Evolutionary conservation across 2,113 vertebrate genomes (phyloP).

Genomic region (Montifringilla adamsi): DNA sequence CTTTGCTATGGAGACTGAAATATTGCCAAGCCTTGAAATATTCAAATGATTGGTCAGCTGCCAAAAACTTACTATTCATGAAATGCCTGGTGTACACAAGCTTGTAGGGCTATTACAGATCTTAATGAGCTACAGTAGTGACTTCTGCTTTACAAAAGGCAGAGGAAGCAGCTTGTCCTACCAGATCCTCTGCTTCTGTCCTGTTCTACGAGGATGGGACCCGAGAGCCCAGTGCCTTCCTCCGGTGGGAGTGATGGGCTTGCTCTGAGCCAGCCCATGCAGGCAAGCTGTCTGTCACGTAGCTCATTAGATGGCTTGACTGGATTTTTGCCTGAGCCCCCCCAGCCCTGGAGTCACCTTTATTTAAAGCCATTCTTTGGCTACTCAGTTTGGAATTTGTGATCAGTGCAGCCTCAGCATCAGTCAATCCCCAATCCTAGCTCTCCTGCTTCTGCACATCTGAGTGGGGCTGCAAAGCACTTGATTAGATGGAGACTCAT

Average conservation of each 20-base stretch:
- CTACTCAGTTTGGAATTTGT: not conserved
- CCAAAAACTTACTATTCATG: slow-evolving; percentile 58
- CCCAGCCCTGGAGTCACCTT: not conserved
- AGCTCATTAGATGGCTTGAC: not conserved
- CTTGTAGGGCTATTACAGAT: slow-evolving; percentile 36
- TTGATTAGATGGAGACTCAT: not conserved
- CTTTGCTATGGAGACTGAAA: slow-evolving; percentile 52
- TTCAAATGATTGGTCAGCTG: slow-evolving; percentile 59
- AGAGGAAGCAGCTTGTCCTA: not conserved
- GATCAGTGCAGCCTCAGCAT: not conserved
- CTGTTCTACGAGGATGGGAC: not conserved
- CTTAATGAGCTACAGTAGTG: slow-evolving; percentile 36
- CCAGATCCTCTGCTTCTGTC: not conserved
- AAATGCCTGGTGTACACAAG: slow-evolving; percentile 46
- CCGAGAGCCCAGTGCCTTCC: not conserved
- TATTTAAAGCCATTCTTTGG: not conserved
- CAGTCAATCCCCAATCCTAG: not conserved
- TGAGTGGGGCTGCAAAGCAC: not conserved
- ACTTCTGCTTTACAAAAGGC: not conserved
- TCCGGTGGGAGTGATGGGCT: not conserved
- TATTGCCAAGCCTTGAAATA: slow-evolving; percentile 64
- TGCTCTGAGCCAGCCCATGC: rapidly evolving
- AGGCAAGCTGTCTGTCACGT: not conserved
- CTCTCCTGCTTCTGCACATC: not conserved
- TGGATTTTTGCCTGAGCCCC: not conserved